Evolutionary conservation across 2,797 vertebrate genomes (phyloP).

Genomic region (Cossypha polioptera): DNA sequence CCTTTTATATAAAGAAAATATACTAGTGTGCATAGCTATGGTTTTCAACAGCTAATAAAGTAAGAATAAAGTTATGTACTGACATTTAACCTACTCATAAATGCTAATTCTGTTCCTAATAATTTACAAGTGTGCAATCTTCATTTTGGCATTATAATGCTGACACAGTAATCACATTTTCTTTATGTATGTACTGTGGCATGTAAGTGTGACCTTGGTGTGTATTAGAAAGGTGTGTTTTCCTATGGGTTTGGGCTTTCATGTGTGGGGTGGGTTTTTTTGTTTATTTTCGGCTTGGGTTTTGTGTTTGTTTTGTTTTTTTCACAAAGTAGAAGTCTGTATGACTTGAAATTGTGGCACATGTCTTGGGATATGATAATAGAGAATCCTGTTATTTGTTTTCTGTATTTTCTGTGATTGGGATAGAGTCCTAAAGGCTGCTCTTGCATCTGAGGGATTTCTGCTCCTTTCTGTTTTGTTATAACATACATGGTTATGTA

Average conservation of each 20-base stretch:
- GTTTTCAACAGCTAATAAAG: not conserved
- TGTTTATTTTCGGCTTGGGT: not conserved
- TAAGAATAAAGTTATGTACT: not conserved
- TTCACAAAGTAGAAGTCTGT: not conserved
- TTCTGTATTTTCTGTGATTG: not conserved
- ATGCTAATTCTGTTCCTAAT: not conserved
- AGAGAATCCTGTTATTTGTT: not conserved
- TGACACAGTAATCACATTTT: not conserved
- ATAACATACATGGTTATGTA: not conserved
- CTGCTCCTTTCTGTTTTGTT: not conserved
- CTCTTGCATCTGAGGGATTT: not conserved
- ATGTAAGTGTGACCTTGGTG: not conserved
- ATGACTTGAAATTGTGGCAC: not conserved
- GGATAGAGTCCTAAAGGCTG: not conserved
- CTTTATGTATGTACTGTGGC: not conserved
- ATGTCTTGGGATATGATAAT: not conserved
- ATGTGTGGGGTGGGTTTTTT: rapidly evolving
- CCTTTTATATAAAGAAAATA: not conserved
- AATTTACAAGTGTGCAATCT: not conserved
- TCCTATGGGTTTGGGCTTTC: not conserved
- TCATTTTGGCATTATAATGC: not conserved
- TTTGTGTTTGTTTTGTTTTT: not conserved
- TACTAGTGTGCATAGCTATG: not conserved
- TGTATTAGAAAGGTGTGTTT: not conserved
- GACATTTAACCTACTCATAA: not conserved